phyloP scores from a whole-genome alignment of 2,113 vertebrate species.

The Setophaga coronata region DNA sequence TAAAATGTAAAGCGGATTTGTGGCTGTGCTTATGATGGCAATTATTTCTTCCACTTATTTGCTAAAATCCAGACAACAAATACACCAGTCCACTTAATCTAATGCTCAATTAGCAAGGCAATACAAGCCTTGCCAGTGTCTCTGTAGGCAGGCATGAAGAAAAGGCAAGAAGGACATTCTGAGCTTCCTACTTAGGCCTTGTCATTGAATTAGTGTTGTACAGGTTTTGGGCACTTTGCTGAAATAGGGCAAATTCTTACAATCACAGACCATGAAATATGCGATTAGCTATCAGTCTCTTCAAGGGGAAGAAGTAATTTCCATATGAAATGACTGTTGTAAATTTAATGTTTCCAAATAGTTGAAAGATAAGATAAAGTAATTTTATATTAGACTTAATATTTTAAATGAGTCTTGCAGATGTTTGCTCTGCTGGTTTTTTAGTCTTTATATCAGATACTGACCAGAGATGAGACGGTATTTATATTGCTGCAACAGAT shows the following conservation, averaged over 20 bases:
- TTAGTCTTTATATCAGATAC: not conserved
- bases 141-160: not conserved
- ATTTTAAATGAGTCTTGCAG: conserved; percentile 26
- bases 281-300: conserved; percentile 28
- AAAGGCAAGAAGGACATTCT: not conserved
- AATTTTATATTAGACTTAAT: conserved; percentile 47
- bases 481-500: not conserved
- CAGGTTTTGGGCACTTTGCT: not conserved
- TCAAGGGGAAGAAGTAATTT: conserved; percentile 41
- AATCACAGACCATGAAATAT: not conserved
- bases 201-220: not conserved
- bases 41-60: conserved; percentile 56
- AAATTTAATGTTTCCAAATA: conserved; percentile 65
- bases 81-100: conserved; percentile 35
- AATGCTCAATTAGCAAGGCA: conserved; percentile 35
- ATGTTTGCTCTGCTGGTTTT: conserved; percentile 3
- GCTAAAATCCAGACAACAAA: conserved; percentile 52
- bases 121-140: not conserved
- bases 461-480: not conserved
- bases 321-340: conserved; percentile 31
- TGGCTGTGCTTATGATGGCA: conserved; percentile 32
- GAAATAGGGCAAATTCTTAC: conserved; percentile 24
- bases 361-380: conserved; percentile 38
- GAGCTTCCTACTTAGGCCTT: not conserved
- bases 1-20: conserved; percentile 53